Percentiles rank a stretch among this genome's conserved stretches.
These are phyloP conservation scores for Sarcophilus harrisii DNA, from an alignment of 2,797 vertebrate genomes.

Conservation along the genomic window DNA sequence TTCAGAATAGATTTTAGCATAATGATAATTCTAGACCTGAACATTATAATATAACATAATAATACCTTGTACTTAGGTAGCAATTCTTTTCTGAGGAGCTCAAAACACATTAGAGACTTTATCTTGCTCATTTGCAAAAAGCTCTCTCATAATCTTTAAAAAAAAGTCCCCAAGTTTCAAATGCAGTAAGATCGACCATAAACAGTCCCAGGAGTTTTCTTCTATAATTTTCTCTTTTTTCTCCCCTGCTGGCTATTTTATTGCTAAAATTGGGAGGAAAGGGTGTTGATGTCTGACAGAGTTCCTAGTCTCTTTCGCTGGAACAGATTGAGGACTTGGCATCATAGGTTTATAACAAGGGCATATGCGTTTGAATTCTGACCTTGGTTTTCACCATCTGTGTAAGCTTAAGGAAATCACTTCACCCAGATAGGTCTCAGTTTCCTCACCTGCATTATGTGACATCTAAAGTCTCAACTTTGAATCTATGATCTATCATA, in stretches of 20 bases:
- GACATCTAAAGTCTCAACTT: not conserved
- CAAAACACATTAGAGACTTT: constrained; percentile 11
- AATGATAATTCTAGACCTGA: not conserved
- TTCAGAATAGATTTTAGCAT: not conserved
- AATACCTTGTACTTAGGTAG: constrained; percentile 8
- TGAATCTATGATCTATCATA: not conserved
- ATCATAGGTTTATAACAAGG: not conserved
- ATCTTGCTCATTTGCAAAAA: constrained; percentile 9
- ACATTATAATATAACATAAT: constrained; percentile 8
- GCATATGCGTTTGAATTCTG: not conserved
- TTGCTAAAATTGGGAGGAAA: not conserved
- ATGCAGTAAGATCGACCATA: not conserved
- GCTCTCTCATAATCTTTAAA: not conserved
- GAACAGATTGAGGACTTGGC: not conserved
- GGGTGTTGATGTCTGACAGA: not conserved
- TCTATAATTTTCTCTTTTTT: not conserved
- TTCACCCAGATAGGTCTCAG: not conserved
- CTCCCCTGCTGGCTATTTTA: not conserved
- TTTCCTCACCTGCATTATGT: not conserved
- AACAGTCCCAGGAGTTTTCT: not conserved
- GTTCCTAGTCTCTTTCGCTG: not conserved
- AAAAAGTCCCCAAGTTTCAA: not conserved
- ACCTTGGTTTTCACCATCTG: not conserved
- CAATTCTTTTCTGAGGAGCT: not conserved
- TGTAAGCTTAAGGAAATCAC: not conserved